A percentile compares a stretch with the other conserved stretches of the same genome.
Evolutionary conservation across 2,888 invertebrate species (phyloP).

Genomic region (Blastobasis lacticolella): DNA sequence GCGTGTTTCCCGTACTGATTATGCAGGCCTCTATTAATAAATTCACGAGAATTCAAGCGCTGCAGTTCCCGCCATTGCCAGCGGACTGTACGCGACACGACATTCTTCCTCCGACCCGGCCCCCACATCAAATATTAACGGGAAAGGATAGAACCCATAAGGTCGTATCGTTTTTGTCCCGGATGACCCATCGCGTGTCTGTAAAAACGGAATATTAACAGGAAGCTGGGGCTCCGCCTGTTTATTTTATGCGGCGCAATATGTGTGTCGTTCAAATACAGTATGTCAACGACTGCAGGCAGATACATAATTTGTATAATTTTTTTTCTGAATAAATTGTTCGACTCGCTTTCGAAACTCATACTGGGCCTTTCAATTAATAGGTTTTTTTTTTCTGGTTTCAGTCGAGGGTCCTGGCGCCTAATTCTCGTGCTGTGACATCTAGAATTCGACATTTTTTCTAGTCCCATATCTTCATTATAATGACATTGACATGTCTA

Average conservation of each 20-base stretch:
- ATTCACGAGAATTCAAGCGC: slow-evolving; percentile 9
- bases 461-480: no score
- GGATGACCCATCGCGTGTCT: neutral
- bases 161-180: neutral
- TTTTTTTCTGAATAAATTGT: no score
- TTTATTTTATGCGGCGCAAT: neutral
- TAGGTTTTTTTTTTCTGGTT: no score
- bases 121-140: slow-evolving; percentile 29
- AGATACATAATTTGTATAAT: no score
- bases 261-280: neutral
- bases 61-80: neutral
- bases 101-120: slow-evolving; percentile 27
- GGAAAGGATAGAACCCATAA: neutral
- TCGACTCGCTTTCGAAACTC: no score
- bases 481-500: no score
- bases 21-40: slow-evolving; percentile 9
- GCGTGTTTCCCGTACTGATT: neutral
- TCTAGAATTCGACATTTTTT: no score
- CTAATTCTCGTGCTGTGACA: no score
- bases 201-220: neutral
- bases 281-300: no score
- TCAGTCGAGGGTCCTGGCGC: no score
- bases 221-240: neutral
- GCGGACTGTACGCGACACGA: slow-evolving; percentile 15
- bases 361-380: no score